Evolutionary conservation across 2,797 vertebrate species (phyloP).

Genomic region (Echiichthys vipera): DNA sequence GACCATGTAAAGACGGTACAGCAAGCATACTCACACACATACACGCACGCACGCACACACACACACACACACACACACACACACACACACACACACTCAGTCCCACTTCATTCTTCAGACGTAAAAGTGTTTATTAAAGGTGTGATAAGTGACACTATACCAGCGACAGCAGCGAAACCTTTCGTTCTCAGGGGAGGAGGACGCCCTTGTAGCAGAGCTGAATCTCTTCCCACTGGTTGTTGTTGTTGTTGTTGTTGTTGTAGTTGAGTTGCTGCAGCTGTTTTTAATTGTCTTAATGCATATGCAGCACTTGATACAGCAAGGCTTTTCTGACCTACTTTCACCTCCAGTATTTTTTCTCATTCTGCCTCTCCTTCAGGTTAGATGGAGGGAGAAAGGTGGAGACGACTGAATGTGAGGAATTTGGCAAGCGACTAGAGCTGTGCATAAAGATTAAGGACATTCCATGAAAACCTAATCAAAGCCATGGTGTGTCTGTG

Average conservation of each 20-base stretch:
- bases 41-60: background rate
- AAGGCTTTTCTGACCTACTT: constrained; percentile 56
- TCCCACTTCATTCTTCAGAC: background rate
- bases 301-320: constrained; percentile 22
- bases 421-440: constrained; percentile 24
- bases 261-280: constrained; percentile 18
- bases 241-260: background rate
- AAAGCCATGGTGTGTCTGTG: constrained; percentile 12
- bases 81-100: background rate
- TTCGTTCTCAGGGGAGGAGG: constrained; percentile 13
- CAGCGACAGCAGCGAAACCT: background rate
- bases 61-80: background rate
- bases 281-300: constrained; percentile 45
- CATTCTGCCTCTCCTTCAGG: constrained; percentile 4
- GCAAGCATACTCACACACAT: background rate
- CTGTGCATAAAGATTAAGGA: constrained; percentile 2
- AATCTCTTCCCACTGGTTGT: background rate
- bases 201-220: background rate
- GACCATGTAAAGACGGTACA: background rate
- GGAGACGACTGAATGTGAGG: constrained; percentile 1
- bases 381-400: background rate
- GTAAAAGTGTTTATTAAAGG: constrained; percentile 16
- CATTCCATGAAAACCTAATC: constrained; percentile 23
- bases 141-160: constrained; percentile 13
- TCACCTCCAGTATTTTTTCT: constrained; percentile 13